Evolutionary conservation across 2,113 vertebrate genomes (phyloP), one percentile per base, ranked within the genome.

Genomic region (Oryzias javanicus): DNA sequence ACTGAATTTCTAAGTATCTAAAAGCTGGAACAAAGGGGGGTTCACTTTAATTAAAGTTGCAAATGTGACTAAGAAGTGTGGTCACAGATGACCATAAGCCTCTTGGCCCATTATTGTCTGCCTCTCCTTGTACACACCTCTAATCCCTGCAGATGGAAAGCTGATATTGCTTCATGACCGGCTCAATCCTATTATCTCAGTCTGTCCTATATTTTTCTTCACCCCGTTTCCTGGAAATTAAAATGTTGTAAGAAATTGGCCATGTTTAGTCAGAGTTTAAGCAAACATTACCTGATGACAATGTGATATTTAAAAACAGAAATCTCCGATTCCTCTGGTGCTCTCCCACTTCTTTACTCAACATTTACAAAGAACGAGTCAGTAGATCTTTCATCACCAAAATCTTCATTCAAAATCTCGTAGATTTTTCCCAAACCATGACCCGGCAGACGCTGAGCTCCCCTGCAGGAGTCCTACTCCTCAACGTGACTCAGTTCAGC

Each of bases 61-160:
- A 20, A 57, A 53, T 59, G 17, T 65, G 42, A 35, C 35, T 64
- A 67, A 63, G 69, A 60, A 78, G 46, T 16, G 15, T 67, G 35
- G 65, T 61, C 41, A 54, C 45, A 45, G 27, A 72, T 59, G 56
- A 69, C 60, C 25, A 40, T 88, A 89, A 89, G 84, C 86, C 79
- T 89, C 88, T 90, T 89, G 84, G 59, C 51, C 18, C 75, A 84
- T 83, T 85, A 76, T 68, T 73, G 54, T 77, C 75, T 72, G 82
- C 72, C 74, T 85, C 63, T 81, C 57, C 44, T 63, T 55, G 24
- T 70, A 78, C 71, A 73, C 78, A 81, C 74, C 72, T 76, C 64
- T 88, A 89, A 89, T 88, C 87, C 81, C 60, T 55, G 27, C 84
- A 84, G 86, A 90, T 88, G 79, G 79, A 89, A 85, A 84, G 86